phyloP scores from a whole-genome alignment of 1,140 invertebrate genomes.

The Lanistes nyassanus region DNA sequence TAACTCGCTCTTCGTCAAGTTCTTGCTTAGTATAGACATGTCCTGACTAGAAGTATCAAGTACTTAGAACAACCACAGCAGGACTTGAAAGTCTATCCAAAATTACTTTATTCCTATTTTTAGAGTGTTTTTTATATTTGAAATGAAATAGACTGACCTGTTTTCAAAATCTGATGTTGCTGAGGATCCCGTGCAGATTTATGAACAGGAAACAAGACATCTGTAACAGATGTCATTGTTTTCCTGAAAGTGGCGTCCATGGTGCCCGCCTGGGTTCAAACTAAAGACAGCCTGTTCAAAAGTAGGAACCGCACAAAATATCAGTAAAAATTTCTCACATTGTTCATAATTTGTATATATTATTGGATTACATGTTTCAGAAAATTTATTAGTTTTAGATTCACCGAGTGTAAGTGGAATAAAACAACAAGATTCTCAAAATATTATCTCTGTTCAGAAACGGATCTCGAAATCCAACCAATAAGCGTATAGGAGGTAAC shows the following conservation, averaged over 20 bases:
- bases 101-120: no score
- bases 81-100: no score
- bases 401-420: not conserved
- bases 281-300: conserved; percentile 5
- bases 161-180: conserved; percentile 52
- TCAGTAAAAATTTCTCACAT: no score
- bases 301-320: not conserved
- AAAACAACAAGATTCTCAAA: not conserved
- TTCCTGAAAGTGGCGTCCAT: conserved; percentile 59
- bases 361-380: not conserved
- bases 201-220: conserved; percentile 69
- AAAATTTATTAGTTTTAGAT: not conserved
- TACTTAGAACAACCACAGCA: no score
- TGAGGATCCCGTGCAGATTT: conserved; percentile 51
- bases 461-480: conserved; percentile 12
- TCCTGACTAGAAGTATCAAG: no score
- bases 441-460: not conserved
- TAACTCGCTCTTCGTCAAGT: no score
- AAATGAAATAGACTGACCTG: conserved; percentile 39
- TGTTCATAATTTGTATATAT: no score
- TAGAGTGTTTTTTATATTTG: not conserved
- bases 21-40: no score
- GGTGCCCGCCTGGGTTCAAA: conserved; percentile 32
- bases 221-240: conserved; percentile 67
- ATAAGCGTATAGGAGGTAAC: conserved; percentile 14